Base-by-base conservation (phyloP, 30 jellyfish, hydroid and myxozoan species). In the Haliclystus octoradiatus region DNA sequence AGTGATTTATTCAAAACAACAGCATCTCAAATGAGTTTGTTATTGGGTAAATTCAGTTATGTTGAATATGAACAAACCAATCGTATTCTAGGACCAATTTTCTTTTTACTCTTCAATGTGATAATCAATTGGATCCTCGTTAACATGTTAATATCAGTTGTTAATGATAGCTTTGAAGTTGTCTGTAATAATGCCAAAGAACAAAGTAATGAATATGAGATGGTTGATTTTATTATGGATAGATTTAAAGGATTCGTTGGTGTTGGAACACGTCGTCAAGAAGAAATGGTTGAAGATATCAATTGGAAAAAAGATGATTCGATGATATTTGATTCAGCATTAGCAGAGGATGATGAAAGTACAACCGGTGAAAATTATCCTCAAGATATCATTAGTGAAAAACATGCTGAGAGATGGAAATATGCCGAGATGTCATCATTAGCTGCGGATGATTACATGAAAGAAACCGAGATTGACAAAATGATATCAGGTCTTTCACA, bases 121-220 rank as follows among this genome's bases (percentile, higher is more conserved):
- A 76, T 89, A 82, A 95, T 89, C 67, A 89, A 80, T 52, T 89
- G 94, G 93, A 80, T 89, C 65, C 88, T 89, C n/a, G 70, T 89
- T 65, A 89, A 89, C 49, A 89, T 89, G 95, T 81, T 89, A 63
- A 64, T 89, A 71, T 89, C 98, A 27, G 81, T 80, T 66, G 69
- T 89, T 65, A 89, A 82, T 52, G 98, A 89, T 77, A 79, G 83
- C 71, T 81, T 52, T 49, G 93, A 81, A 34, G 86, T 31, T 34
- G 98, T 89, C 19, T 80, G 71, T 34, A 63, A 73, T n/a, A 70
- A 73, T 57, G 50, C 80, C 49, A 28, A 57, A 40, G 63, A 50
- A 68, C 98, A 82, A 71, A 51, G 75, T 50, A 89, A 89, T 67
- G 98, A 89, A 26, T 89, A 89, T 70, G 98, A 89, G 64, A 89